A percentile compares a stretch with the other conserved stretches of the same genome.
Conservation (phyloP, 2,888 invertebrate species). For the Gymnosoma rotundatum region DNA sequence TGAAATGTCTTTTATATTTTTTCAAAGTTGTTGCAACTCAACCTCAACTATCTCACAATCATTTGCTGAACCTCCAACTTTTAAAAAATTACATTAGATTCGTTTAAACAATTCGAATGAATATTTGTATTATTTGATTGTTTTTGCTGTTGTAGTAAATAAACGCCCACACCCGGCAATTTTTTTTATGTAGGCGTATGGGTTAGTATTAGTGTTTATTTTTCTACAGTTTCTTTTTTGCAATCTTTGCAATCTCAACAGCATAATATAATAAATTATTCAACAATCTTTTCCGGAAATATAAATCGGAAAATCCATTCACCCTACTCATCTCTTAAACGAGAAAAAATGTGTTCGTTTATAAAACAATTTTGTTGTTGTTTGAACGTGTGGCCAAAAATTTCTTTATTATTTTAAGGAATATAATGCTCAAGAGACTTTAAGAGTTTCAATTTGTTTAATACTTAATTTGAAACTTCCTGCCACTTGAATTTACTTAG, state of each 20-base stretch:
- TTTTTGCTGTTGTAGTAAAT: constrained; percentile 40
- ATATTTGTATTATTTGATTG: constrained; percentile 16
- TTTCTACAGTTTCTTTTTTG: not conserved
- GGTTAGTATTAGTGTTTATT: constrained; percentile 12
- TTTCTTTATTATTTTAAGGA: not conserved
- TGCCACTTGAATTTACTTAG: too few relatives aligned
- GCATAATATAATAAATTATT: constrained; percentile 55
- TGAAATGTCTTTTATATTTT: too few relatives aligned
- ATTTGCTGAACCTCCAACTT: not conserved
- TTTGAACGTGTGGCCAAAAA: constrained; percentile 1
- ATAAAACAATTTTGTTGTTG: too few relatives aligned
- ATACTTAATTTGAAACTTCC: too few relatives aligned
- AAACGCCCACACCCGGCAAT: constrained; percentile 53
- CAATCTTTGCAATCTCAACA: constrained; percentile 46
- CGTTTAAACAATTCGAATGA: not conserved
- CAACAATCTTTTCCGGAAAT: too few relatives aligned
- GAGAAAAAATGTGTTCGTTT: not conserved
- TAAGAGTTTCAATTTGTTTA: too few relatives aligned
- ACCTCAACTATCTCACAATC: too few relatives aligned
- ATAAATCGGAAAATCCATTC: constrained; percentile 37
- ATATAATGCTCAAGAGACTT: too few relatives aligned
- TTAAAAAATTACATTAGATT: not conserved
- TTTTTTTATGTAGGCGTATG: constrained; percentile 39
- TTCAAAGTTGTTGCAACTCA: too few relatives aligned
- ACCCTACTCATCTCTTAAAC: constrained; percentile 3